Evolutionary conservation across 1,140 invertebrate species (phyloP), one percentile per base, ranked within the genome.

Genomic region (Lepidostoma basale): DNA sequence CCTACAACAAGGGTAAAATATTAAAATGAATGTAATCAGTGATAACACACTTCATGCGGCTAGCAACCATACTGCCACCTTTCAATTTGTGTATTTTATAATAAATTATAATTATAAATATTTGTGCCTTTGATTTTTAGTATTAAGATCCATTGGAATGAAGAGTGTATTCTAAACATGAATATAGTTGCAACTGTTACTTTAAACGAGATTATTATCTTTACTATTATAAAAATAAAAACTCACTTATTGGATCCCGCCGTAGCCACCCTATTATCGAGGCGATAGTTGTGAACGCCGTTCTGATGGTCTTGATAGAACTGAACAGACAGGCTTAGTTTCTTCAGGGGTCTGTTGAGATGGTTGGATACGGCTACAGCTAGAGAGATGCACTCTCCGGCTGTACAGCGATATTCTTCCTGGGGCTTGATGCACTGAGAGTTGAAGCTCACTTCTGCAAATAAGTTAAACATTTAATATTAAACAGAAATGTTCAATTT

Each of bases 261-360:
- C 42, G 90, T 90, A 12, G 91, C 90, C 42, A 95, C 81, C 74
- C 91, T 86, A 26, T 90, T 94, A 74, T 96, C 93, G 47, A 96
- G 80, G 74, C 90, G 86, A 79, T 93, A 93, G 81, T 93, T 94
- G 67, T 88, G 86, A 45, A 89, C 87, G 52, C 93, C 93, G 81
- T 96, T 96, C 75, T 94, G 91, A 80, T 95, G 91, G 79, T 97
- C 94, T 81, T 97, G 94, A 80, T 94, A 96, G 76, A 94, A 93
- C 74, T 92, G 89, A 16, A 95, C 85, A 4, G 88, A 88, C 4
- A 96, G 82, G 47, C 86, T 87, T 22, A 96, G 81, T 68, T 92
- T 87, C 59, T 84, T 83, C 25, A 93, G 77, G 52, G 90, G 85
- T 74, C 87, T 83, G 75, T 87, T 83, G 36, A 94, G 83, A 72